Percentiles rank a stretch among this genome's conserved stretches.
Conservation (phyloP, 2,888 invertebrate species). For the Synanthedon andrenaeformis region DNA sequence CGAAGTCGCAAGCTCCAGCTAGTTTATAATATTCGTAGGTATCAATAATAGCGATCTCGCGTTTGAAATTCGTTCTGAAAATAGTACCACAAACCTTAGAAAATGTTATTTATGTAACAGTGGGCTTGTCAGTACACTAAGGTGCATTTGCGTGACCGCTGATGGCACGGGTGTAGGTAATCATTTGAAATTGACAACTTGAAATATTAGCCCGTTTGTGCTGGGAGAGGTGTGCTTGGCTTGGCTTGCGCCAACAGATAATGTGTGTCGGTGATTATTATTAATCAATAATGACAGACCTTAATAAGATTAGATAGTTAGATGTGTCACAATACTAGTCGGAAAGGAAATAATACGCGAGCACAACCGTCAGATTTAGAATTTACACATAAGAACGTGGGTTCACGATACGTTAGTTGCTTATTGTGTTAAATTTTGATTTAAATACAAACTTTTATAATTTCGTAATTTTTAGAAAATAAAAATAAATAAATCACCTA, state of each 20-base stretch:
- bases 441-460: too few species aligned
- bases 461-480: too few species aligned
- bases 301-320: background rate
- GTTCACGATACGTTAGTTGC: too few species aligned
- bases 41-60: too few species aligned
- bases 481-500: too few species aligned
- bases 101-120: conserved; percentile 20
- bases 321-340: too few species aligned
- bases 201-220: conserved; percentile 31
- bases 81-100: conserved; percentile 19
- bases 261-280: background rate
- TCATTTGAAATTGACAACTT: conserved; percentile 28
- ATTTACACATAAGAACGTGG: too few species aligned
- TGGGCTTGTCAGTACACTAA: conserved; percentile 18
- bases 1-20: too few species aligned
- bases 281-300: conserved; percentile 2
- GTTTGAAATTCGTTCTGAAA: conserved; percentile 9
- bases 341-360: too few species aligned
- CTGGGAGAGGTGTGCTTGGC: conserved; percentile 19
- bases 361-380: too few species aligned
- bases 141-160: conserved; percentile 14
- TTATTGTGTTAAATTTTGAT: too few species aligned
- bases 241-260: conserved; percentile 8
- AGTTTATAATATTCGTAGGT: too few species aligned
- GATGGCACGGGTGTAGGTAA: conserved; percentile 16